Evolutionary conservation across 2,888 invertebrate species (phyloP), one percentile per base, ranked within the genome.

Genomic region (Cartodere bifasciata): DNA sequence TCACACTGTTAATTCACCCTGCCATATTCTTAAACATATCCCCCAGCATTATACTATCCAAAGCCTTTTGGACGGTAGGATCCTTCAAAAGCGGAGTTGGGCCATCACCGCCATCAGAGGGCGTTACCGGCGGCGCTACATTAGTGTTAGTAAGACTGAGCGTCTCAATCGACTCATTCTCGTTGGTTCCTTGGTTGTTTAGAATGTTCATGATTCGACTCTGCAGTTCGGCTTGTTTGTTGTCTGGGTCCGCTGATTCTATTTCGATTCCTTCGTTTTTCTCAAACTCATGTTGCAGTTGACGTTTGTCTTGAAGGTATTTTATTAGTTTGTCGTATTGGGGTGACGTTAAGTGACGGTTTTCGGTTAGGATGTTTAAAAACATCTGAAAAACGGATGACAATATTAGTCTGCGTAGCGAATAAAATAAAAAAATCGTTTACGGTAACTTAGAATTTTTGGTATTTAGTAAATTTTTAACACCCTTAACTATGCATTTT

Each of bases 341-440:
- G 11, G 75, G 51, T 1, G 77, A 76, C 0, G 83, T 82, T 23
- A 87, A 58, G 9, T 77, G 72, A 29, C 81, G 70, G 47, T 86
- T 87, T 50, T 87, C 84, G 0, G 85, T 82, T 23, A 92, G 60
- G 50, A 87, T 71, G 35, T 84, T 85, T 2, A 92, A 58, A 21
- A 87, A 57, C 30, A 72, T 53, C 56, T 59, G 31, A 20, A 49
- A 57, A 36, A 20, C 14, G 11, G 4, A 16, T 10, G 13, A n/a
- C n/a, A n/a, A n/a, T n/a, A n/a, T n/a, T n/a, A n/a, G n/a, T n/a
- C n/a, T n/a, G n/a, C n/a, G n/a, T n/a, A n/a, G n/a, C n/a, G n/a
- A n/a, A n/a, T n/a, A n/a, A n/a, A n/a, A n/a, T n/a, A n/a, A n/a
- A n/a, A n/a, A n/a, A n/a, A n/a, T n/a, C n/a, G n/a, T n/a, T n/a